Conservation (phyloP, 2,888 invertebrate species). For the Leucania comma region DNA sequence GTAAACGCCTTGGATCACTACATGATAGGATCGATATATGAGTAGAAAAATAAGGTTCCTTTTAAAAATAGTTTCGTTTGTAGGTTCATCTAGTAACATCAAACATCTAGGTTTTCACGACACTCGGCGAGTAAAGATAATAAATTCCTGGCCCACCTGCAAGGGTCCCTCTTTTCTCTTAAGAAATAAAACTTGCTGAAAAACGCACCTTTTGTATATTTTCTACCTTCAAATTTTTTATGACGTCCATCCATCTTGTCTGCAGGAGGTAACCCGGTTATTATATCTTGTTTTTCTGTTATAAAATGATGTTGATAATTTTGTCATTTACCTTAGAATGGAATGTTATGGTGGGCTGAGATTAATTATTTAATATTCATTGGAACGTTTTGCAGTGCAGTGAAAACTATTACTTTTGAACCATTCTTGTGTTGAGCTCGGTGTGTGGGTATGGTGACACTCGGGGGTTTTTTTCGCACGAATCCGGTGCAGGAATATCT, state of each 20-base stretch:
- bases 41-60: no score
- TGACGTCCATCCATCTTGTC: conserved; percentile 58
- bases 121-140: conserved; percentile 68
- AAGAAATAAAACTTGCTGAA: conserved; percentile 73
- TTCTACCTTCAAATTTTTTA: conserved; percentile 61
- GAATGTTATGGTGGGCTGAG: neutral
- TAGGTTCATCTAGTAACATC: conserved; percentile 10
- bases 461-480: no score
- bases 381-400: neutral
- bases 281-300: conserved; percentile 52
- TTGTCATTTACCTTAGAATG: conserved; percentile 25
- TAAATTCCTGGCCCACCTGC: conserved; percentile 71
- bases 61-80: no score
- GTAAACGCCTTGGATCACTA: no score
- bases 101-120: conserved; percentile 39
- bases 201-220: conserved; percentile 69
- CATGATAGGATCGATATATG: no score
- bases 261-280: conserved; percentile 53
- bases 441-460: no score
- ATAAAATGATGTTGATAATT: conserved; percentile 41
- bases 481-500: no score
- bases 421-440: neutral
- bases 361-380: conserved; percentile 5
- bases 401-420: neutral
- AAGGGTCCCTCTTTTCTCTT: conserved; percentile 72